A percentile compares a stretch with the other conserved stretches of the same genome.
Evolutionary conservation across 2,888 invertebrate genomes (phyloP).

Genomic region (Meteorus cinctellus): DNA sequence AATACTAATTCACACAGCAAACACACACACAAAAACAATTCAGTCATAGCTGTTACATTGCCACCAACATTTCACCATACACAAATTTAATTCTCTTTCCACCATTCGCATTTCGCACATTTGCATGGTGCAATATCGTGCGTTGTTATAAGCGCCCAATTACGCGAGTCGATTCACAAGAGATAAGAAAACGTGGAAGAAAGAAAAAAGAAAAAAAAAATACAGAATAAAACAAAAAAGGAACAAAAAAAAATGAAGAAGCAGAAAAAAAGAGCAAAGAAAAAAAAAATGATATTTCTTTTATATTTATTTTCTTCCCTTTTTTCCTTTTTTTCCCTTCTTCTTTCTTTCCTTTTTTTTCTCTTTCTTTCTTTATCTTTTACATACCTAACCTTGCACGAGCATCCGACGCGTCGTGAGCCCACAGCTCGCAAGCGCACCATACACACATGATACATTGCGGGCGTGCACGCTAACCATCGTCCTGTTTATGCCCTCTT

Average conservation of each 20-base stretch:
- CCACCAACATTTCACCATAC: no score
- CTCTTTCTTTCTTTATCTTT: background rate
- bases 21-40: no score
- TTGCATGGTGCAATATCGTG: conserved; percentile 73
- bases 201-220: conserved; percentile 10
- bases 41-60: no score
- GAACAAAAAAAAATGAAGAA: conserved; percentile 9
- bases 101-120: conserved; percentile 59
- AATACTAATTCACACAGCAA: no score
- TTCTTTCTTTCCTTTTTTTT: conserved; percentile 28
- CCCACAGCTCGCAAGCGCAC: conserved; percentile 46
- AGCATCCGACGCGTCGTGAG: conserved; percentile 55
- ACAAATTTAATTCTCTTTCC: conserved; percentile 51
- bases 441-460: conserved; percentile 63
- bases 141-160: conserved; percentile 72
- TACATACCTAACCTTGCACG: conserved; percentile 50
- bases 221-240: background rate
- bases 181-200: conserved; percentile 60
- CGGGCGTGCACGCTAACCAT: conserved; percentile 62
- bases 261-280: background rate
- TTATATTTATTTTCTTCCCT: background rate
- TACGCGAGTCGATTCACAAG: conserved; percentile 71
- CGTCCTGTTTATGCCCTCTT: conserved; percentile 14
- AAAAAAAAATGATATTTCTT: background rate
- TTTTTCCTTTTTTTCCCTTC: background rate